A percentile compares a stretch with the other conserved stretches of the same genome.
These are phyloP conservation scores for Cariama cristata DNA, from an alignment of 2,113 vertebrate genomes.

Conservation along the genomic window DNA sequence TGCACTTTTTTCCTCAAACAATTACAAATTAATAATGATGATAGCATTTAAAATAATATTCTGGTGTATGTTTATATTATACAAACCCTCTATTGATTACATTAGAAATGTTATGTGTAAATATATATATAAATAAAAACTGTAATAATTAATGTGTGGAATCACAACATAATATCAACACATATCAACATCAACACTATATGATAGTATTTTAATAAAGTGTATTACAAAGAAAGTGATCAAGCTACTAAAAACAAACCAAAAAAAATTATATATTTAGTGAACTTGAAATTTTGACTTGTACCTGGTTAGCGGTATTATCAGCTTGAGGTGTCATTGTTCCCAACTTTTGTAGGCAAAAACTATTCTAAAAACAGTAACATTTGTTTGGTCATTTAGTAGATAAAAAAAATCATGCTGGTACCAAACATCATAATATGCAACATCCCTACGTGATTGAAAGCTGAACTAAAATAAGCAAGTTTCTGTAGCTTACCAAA, in stretches of 20 bases:
- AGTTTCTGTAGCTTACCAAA: not conserved
- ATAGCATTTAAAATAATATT: not conserved
- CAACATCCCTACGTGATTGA: not conserved
- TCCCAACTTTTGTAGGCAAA: not conserved
- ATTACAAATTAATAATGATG: not conserved
- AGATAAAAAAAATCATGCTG: not conserved
- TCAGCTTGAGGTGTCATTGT: not conserved
- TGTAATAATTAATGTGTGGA: not conserved
- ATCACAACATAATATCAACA: not conserved
- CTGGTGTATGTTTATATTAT: not conserved
- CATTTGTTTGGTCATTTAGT: not conserved
- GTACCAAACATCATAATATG: not conserved
- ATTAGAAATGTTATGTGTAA: not conserved
- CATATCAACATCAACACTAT: not conserved
- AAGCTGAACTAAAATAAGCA: not conserved
- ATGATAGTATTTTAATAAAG: not conserved
- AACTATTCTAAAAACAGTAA: not conserved
- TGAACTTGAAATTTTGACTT: not conserved
- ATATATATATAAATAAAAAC: not conserved
- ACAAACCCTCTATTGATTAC: not conserved
- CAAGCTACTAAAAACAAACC: not conserved
- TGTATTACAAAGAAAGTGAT: not conserved
- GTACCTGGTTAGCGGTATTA: not conserved
- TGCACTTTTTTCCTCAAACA: not conserved
- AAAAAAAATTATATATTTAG: not conserved